Evolutionary conservation across 2,888 invertebrate genomes (phyloP).

Genomic region (Clistopyga incitator): DNA sequence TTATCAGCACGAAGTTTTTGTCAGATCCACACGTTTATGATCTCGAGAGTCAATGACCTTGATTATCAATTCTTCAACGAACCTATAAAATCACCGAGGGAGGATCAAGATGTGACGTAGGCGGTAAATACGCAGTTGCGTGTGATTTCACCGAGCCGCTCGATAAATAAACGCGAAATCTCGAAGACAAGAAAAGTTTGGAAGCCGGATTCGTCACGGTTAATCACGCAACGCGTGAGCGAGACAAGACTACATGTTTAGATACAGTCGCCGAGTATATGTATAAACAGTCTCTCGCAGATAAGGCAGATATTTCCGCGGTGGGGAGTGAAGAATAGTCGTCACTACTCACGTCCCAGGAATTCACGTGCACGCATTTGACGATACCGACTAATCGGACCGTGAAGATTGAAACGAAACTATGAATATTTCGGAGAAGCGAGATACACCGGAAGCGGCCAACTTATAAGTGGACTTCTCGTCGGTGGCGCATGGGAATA

Average conservation of each 20-base stretch:
- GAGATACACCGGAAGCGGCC: background rate
- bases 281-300: background rate
- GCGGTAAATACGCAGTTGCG: background rate
- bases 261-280: background rate
- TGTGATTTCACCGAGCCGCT: too few species aligned
- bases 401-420: background rate
- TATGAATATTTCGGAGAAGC: background rate
- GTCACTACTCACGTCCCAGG: conserved; percentile 18
- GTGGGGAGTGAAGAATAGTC: background rate
- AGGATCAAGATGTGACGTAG: background rate
- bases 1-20: background rate
- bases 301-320: background rate
- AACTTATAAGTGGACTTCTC: background rate
- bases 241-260: background rate
- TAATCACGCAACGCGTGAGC: background rate
- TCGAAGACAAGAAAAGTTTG: background rate
- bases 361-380: conserved; percentile 7
- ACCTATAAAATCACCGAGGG: background rate
- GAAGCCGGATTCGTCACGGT: background rate
- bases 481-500: conserved; percentile 31
- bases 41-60: background rate
- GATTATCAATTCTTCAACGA: background rate
- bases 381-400: background rate
- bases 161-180: background rate
- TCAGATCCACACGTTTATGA: background rate